phyloP scores from a whole-genome alignment of 37 sponge, comb jelly and placozoan genomes.

The Ianthella basta region DNA sequence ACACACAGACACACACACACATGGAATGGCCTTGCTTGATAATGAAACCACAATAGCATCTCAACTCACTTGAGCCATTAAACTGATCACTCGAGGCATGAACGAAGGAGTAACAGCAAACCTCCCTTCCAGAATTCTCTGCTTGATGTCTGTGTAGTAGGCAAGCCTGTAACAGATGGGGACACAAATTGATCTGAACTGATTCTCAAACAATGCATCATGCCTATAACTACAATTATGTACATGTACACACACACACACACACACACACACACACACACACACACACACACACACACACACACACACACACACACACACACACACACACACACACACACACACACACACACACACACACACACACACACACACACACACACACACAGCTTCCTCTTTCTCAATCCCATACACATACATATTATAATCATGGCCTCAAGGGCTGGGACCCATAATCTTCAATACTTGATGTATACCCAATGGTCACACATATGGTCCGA shows the following conservation, averaged over 20 bases:
- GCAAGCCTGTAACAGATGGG: neutral
- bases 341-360: slow-evolving; percentile 42
- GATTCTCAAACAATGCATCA: neutral
- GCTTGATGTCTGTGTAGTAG: neutral
- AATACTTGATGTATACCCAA: no score
- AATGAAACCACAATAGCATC: neutral
- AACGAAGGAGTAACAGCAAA: slow-evolving; percentile 7
- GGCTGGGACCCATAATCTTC: no score
- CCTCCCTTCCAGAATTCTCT: neutral
- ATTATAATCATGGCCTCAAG: no score
- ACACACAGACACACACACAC: slow-evolving; percentile 9
- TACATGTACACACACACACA: slow-evolving; percentile 37
- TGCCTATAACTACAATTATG: neutral
- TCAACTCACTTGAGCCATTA: slow-evolving; percentile 20
- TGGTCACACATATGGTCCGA: no score
- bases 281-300: slow-evolving; percentile 44
- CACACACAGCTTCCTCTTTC: neutral
- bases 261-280: slow-evolving; percentile 40
- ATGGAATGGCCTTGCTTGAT: neutral
- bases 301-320: slow-evolving; percentile 44
- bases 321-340: slow-evolving; percentile 42
- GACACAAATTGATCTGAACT: neutral
- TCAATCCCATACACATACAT: neutral
- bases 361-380: slow-evolving; percentile 36
- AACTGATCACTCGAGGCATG: slow-evolving; percentile 4